Evolutionary conservation across 2,113 vertebrate species (phyloP).

Genomic region (Tenebrosternarchus preto): DNA sequence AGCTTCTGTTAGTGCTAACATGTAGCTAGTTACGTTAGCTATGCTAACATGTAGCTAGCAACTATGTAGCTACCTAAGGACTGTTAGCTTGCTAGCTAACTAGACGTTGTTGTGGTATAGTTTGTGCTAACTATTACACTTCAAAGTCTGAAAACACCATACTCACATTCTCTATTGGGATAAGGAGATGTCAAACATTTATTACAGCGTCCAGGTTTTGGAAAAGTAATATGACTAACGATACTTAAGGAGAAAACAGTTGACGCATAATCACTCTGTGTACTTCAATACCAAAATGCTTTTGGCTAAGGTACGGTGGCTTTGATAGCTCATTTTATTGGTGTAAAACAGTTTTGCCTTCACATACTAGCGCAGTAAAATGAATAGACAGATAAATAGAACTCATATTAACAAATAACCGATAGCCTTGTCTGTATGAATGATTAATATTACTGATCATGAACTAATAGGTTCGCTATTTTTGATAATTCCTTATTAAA

Average conservation of each 20-base stretch:
- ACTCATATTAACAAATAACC: too few relatives aligned
- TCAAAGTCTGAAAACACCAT: not conserved
- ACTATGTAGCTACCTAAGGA: too few relatives aligned
- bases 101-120: not conserved
- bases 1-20: too few relatives aligned
- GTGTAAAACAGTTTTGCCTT: too few relatives aligned
- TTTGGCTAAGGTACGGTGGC: not conserved
- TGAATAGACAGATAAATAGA: not conserved
- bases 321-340: not conserved
- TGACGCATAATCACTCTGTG: not conserved
- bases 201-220: not conserved
- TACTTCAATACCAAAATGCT: not conserved
- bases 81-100: not conserved
- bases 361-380: too few relatives aligned
- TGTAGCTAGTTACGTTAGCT: too few relatives aligned
- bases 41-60: too few relatives aligned
- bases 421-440: too few relatives aligned
- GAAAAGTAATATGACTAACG: too few relatives aligned
- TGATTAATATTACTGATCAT: too few relatives aligned
- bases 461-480: too few relatives aligned
- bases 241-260: not conserved
- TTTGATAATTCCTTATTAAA: too few relatives aligned
- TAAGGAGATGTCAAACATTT: not conserved
- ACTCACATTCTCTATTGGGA: not conserved
- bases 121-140: not conserved